phyloP scores from a whole-genome alignment of 1,140 invertebrate genomes.

The Capitella teleta region DNA sequence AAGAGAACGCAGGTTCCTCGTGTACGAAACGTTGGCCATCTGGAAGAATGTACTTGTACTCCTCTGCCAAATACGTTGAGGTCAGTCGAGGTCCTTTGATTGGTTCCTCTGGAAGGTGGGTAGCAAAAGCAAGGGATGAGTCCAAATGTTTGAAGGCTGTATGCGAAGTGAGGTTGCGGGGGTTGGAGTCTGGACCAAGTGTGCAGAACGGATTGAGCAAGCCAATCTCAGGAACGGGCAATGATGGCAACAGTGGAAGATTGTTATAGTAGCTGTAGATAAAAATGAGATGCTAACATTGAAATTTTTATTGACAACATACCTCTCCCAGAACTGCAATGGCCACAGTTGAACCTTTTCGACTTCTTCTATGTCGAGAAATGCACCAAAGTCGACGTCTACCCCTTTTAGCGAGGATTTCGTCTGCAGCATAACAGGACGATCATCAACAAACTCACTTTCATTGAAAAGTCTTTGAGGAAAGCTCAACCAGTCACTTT shows the following conservation, averaged over 20 bases:
- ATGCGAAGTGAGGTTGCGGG: not conserved
- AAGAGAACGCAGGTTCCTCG: not conserved
- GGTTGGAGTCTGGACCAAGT: no score
- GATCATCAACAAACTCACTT: not conserved
- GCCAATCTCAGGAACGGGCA: constrained; percentile 2
- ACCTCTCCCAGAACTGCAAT: constrained; percentile 14
- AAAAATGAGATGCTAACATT: not conserved
- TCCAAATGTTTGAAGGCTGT: not conserved
- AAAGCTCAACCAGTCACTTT: constrained; percentile 9
- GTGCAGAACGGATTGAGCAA: no score
- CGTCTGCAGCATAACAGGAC: not conserved
- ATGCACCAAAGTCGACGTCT: constrained; percentile 8
- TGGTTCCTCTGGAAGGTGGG: not conserved
- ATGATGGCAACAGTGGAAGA: not conserved
- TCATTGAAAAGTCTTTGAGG: constrained; percentile 8
- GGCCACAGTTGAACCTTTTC: constrained; percentile 10
- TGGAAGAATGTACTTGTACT: not conserved
- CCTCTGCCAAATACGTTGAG: not conserved
- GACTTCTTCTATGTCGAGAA: constrained; percentile 12
- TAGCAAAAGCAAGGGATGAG: not conserved
- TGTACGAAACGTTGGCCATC: not conserved
- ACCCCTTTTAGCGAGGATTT: not conserved
- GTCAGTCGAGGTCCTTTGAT: not conserved
- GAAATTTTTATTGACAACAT: not conserved
- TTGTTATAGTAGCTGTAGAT: constrained; percentile 1